phyloP scores from a whole-genome alignment of 2,888 invertebrate species.

The Unio pictorum region DNA sequence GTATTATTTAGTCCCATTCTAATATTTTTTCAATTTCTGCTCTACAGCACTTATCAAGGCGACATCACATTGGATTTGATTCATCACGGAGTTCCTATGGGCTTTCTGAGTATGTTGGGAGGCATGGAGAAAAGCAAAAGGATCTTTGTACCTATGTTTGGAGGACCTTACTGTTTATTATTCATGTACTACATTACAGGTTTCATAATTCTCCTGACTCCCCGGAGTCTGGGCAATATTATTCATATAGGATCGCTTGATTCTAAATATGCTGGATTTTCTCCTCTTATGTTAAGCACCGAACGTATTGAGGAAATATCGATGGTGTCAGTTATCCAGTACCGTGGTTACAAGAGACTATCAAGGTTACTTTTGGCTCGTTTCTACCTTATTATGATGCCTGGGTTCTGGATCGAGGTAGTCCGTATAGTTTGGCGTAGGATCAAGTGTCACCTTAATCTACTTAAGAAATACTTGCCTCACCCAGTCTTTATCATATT shows the following conservation, averaged over 20 bases:
- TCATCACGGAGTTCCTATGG: conserved; percentile 21
- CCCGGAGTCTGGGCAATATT: conserved; percentile 8
- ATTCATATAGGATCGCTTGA: conserved; percentile 7
- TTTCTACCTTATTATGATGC: not conserved
- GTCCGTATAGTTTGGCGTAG: no score
- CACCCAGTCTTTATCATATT: no score
- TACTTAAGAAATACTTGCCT: no score
- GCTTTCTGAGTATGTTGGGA: conserved; percentile 25
- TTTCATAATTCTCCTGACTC: conserved; percentile 14
- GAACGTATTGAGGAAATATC: conserved; percentile 13
- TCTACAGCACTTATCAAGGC: conserved; percentile 12
- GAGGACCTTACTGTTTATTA: conserved; percentile 21
- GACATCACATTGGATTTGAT: conserved; percentile 12
- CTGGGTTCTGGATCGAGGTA: not conserved
- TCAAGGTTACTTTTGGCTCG: not conserved
- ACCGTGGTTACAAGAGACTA: conserved; percentile 11
- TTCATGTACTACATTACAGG: conserved; percentile 10
- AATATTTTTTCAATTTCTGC: conserved; percentile 13
- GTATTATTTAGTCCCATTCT: conserved; percentile 11
- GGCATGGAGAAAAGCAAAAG: conserved; percentile 20
- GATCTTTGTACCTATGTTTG: conserved; percentile 16
- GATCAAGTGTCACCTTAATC: no score
- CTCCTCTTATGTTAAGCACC: conserved; percentile 10
- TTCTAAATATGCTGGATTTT: not conserved
- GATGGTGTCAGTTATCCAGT: conserved; percentile 1